These are phyloP conservation scores for Phyllostomus hastatus DNA, from an alignment of 2,113 vertebrate genomes.

Conservation along the genomic window DNA sequence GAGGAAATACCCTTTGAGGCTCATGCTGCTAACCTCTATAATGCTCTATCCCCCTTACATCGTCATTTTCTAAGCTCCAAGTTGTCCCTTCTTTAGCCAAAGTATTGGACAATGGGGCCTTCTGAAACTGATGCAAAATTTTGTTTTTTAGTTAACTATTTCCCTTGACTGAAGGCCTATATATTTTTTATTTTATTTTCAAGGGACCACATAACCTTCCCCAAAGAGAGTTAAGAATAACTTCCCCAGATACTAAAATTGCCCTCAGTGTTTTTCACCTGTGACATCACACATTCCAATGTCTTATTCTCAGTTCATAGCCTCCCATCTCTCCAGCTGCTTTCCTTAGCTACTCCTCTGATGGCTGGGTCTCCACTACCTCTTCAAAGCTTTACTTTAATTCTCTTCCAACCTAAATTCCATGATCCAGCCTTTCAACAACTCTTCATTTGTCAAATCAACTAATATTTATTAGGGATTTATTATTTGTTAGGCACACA, in stretches of 20 bases:
- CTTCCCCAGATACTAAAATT: not conserved
- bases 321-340: not conserved
- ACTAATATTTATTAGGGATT: not conserved
- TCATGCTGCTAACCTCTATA: not conserved
- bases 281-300: not conserved
- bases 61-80: not conserved
- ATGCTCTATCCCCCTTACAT: not conserved
- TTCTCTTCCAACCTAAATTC: not conserved
- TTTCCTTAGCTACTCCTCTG: not conserved
- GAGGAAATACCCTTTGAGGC: not conserved
- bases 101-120: not conserved
- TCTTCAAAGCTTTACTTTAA: not conserved
- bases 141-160: not conserved
- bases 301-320: not conserved
- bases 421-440: not conserved
- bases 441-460: not conserved
- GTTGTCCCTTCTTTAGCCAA: not conserved
- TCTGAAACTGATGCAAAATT: not conserved
- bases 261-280: not conserved
- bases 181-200: not conserved
- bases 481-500: not conserved
- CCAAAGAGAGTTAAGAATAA: not conserved
- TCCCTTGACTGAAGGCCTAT: not conserved
- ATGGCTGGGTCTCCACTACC: not conserved
- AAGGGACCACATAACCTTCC: not conserved